Evolutionary conservation across 2,888 invertebrate species (phyloP).

Genomic region (Synanthedon myopaeformis): DNA sequence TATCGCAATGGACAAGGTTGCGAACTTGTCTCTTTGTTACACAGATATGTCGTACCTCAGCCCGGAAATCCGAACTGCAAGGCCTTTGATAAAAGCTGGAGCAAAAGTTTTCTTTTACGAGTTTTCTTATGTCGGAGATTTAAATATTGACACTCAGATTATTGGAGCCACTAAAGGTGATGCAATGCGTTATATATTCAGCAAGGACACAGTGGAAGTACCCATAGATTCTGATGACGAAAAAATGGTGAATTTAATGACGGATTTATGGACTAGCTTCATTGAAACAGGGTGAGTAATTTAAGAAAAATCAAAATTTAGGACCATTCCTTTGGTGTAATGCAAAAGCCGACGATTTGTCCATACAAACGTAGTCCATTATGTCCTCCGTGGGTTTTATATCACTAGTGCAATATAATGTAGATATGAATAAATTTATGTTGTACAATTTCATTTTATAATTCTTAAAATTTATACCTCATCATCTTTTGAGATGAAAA

Average conservation of each 20-base stretch:
- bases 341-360: too few species aligned
- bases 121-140: slow-evolving; percentile 61
- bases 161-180: slow-evolving; percentile 67
- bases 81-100: slow-evolving; percentile 28
- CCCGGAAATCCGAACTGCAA: slow-evolving; percentile 34
- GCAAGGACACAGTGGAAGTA: slow-evolving; percentile 16
- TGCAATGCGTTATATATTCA: slow-evolving; percentile 65
- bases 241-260: slow-evolving; percentile 22
- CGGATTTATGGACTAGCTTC: slow-evolving; percentile 51
- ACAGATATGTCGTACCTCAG: slow-evolving; percentile 42
- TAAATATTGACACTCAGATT: slow-evolving; percentile 46
- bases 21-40: slow-evolving; percentile 26
- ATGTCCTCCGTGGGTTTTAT: too few species aligned
- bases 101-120: slow-evolving; percentile 68
- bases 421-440: too few species aligned
- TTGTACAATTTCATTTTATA: too few species aligned
- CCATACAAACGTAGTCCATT: too few species aligned
- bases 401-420: too few species aligned
- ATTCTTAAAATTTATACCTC: too few species aligned
- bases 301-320: too few species aligned
- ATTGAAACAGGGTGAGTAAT: slow-evolving; percentile 61
- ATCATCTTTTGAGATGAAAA: too few species aligned
- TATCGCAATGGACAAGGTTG: slow-evolving; percentile 18
- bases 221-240: slow-evolving; percentile 16
- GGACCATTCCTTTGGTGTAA: neutral